phyloP scores from a whole-genome alignment of 1,140 invertebrate genomes.

The Leucophenga varia region DNA sequence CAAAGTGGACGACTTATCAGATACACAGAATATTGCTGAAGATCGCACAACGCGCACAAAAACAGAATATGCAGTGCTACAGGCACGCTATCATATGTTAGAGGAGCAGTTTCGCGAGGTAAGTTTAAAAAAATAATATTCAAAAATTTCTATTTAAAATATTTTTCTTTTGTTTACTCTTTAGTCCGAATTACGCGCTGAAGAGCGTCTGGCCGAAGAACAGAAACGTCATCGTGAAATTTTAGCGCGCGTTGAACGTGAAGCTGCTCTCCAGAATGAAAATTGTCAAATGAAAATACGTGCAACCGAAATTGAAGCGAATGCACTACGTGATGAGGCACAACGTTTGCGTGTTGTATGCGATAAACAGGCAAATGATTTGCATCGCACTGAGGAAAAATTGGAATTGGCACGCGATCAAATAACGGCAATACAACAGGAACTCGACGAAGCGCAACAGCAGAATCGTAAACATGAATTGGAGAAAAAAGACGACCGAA shows the following conservation, averaged over 20 bases:
- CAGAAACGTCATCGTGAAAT: conserved; percentile 81
- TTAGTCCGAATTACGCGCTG: conserved; percentile 75
- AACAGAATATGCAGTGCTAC: conserved; percentile 86
- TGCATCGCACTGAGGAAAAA: conserved; percentile 53
- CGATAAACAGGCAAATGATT: conserved; percentile 54
- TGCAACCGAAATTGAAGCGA: conserved; percentile 76
- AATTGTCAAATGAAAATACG: conserved; percentile 81
- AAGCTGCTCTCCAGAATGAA: conserved; percentile 83
- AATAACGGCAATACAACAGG: conserved; percentile 57
- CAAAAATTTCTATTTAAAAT: not conserved
- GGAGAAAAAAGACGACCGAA: conserved; percentile 47
- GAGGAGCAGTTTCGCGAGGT: conserved; percentile 90
- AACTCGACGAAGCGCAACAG: conserved; percentile 57
- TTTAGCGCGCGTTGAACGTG: conserved; percentile 76
- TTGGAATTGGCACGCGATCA: conserved; percentile 57
- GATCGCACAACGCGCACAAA: conserved; percentile 84
- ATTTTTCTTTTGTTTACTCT: not conserved
- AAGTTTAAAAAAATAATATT: conserved; percentile 12
- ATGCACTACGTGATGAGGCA: conserved; percentile 75
- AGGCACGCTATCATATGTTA: conserved; percentile 84
- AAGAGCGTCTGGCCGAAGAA: conserved; percentile 82
- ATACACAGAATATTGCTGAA: conserved; percentile 80
- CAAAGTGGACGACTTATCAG: conserved; percentile 82
- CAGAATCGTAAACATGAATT: conserved; percentile 53
- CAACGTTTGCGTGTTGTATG: conserved; percentile 54